phyloP scores from a whole-genome alignment of 2,888 invertebrate species.

The Temnothorax ravouxi region DNA sequence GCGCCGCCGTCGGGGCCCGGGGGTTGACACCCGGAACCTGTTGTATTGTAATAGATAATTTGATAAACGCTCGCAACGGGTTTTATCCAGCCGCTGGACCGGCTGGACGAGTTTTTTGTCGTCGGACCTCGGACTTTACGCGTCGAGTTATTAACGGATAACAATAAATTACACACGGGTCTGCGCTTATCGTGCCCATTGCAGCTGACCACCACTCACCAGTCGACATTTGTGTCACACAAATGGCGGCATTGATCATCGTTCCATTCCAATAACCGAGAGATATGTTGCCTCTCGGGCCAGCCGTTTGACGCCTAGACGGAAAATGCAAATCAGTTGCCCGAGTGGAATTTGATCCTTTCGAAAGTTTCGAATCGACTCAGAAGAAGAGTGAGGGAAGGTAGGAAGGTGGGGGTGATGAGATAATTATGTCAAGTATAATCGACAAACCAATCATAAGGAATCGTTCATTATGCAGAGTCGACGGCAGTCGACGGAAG shows the following conservation, averaged over 20 bases:
- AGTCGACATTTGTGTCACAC: not conserved
- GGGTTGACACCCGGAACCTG: not conserved
- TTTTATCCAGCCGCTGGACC: not conserved
- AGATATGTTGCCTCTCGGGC: not conserved
- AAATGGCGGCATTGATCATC: not conserved
- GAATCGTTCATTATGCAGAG: not conserved
- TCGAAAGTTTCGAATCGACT: not conserved
- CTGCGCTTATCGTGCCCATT: not conserved
- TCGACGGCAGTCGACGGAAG: no score
- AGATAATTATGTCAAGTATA: conserved; percentile 41
- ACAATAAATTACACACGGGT: not conserved
- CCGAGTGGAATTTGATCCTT: conserved; percentile 47
- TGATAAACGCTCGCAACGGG: not conserved
- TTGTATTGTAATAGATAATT: not conserved
- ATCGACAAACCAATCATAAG: conserved; percentile 21
- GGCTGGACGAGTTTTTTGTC: not conserved
- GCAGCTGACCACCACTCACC: no score
- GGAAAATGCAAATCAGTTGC: not conserved
- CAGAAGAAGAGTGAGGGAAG: not conserved
- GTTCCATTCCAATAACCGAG: not conserved
- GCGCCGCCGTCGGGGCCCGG: no score
- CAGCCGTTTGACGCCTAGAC: not conserved
- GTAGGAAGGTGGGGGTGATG: not conserved
- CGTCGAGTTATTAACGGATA: not conserved
- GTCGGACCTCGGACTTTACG: not conserved